These are phyloP conservation scores for Hycleus cichorii DNA, from an alignment of 1,140 invertebrate genomes.

Conservation along the genomic window DNA sequence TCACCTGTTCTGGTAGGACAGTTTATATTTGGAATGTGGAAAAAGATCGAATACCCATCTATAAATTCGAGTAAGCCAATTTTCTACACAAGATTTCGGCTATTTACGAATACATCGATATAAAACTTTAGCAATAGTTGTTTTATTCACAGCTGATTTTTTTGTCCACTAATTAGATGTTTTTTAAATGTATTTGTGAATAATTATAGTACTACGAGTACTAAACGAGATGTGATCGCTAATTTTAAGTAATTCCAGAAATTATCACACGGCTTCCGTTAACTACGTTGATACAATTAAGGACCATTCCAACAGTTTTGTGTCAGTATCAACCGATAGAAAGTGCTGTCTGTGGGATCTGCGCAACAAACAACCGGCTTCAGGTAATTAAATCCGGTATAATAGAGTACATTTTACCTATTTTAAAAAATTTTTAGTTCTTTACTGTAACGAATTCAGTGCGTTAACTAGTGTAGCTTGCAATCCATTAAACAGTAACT, in stretches of 20 bases:
- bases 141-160: too few species aligned
- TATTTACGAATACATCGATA: neutral
- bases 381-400: constrained; percentile 16
- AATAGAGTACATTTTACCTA: neutral
- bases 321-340: constrained; percentile 26
- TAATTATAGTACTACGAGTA: too few species aligned
- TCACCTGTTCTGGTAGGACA: constrained; percentile 20
- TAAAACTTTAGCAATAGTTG: too few species aligned
- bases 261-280: constrained; percentile 25
- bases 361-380: constrained; percentile 16
- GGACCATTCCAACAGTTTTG: constrained; percentile 25
- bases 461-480: constrained; percentile 26
- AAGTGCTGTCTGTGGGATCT: constrained; percentile 31
- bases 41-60: constrained; percentile 8
- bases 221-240: too few species aligned
- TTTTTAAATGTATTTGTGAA: too few species aligned
- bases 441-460: constrained; percentile 35
- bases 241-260: constrained; percentile 14
- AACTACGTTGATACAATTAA: constrained; percentile 27
- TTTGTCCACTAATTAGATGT: too few species aligned
- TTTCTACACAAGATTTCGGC: neutral
- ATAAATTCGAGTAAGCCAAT: constrained; percentile 15
- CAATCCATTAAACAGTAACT: constrained; percentile 25
- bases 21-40: constrained; percentile 20
- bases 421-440: constrained; percentile 22